phyloP scores from a whole-genome alignment of 1,140 invertebrate species.

The Telenomus remus region DNA sequence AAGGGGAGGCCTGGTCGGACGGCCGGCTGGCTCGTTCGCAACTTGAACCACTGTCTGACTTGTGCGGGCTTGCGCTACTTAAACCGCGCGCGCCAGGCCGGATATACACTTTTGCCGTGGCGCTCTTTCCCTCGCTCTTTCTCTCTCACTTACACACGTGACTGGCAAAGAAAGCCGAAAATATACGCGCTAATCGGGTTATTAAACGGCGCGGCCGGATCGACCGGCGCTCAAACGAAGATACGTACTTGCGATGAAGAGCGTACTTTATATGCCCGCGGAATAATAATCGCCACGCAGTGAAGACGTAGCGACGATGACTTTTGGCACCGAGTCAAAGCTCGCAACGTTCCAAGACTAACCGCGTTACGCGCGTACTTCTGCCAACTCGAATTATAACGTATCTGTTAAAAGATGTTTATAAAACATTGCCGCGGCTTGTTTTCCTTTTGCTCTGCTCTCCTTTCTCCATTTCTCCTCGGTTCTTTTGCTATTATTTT shows the following conservation, averaged over 20 bases:
- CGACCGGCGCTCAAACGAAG: constrained; percentile 34
- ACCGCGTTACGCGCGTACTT: constrained; percentile 50
- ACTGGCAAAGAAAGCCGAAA: not conserved
- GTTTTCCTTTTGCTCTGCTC: not conserved
- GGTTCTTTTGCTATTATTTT: not conserved
- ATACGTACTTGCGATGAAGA: constrained; percentile 30
- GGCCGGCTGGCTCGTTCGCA: constrained; percentile 54
- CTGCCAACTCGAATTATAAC: constrained; percentile 57
- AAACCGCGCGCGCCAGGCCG: constrained; percentile 48
- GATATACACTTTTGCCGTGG: constrained; percentile 47
- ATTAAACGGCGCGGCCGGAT: constrained; percentile 20
- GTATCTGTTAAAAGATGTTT: constrained; percentile 57
- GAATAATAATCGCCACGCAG: constrained; percentile 52
- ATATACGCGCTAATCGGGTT: constrained; percentile 15
- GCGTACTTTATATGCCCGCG: constrained; percentile 34
- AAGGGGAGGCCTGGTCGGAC: constrained; percentile 63
- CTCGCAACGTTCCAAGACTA: constrained; percentile 53
- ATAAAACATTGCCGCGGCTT: constrained; percentile 42
- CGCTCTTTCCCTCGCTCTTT: too few relatives aligned
- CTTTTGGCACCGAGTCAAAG: constrained; percentile 57
- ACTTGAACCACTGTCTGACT: constrained; percentile 66
- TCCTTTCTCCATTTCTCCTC: not conserved
- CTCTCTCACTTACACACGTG: too few relatives aligned
- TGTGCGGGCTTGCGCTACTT: constrained; percentile 65
- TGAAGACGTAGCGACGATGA: constrained; percentile 53